Base-by-base conservation (phyloP, 1,140 invertebrate species). In the Drosophila serrata region DNA sequence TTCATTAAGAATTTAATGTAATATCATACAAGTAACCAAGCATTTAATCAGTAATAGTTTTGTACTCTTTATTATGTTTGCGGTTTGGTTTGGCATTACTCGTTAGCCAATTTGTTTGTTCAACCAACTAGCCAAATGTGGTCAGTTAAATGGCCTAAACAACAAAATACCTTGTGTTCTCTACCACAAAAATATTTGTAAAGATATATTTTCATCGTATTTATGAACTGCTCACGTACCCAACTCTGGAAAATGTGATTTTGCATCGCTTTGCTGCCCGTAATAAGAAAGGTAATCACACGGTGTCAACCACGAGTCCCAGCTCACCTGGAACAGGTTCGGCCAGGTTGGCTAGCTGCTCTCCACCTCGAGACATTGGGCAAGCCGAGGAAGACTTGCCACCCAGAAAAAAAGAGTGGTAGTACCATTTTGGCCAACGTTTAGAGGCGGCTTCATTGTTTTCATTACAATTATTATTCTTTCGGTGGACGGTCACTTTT, bases 271-370 rank as follows among this genome's bases (percentile, higher is more conserved):
- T 45, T 61, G 39, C 43, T 75, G 55, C 33, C 58, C 42, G 53
- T 67, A 81, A 74, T 81, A 67, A 79, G 82, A 86, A 88, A 74
- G 76, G 81, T 88, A 88, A 88, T 90, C 84, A 79, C 68, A 84
- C 62, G 55, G 85, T 84, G 80, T 88, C 82, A 80, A 76, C 70
- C 55, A 53, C 61, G 78, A 68, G 63, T 65, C 63, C 63, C 62
- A 81, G 53, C 65, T 80, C 79, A 60, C 35, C 59, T 40, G 48
- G 42, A 87, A 87, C 82, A 72, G 80, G 82, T 87, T 87, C 61
- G 17, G 22, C 22, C n/a, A 29, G 60, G 49, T 62, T 29, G n/a
- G 19, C 13, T 4, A 3, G 19, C 19, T 35, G 51, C 51, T 35
- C 37, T 9, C 49, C 37, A 33, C 29, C 55, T 7, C 29, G 12